A percentile compares a stretch with the other conserved stretches of the same genome.
Conservation (phyloP, 2,888 invertebrate genomes). For the Xestia rhomboidea region DNA sequence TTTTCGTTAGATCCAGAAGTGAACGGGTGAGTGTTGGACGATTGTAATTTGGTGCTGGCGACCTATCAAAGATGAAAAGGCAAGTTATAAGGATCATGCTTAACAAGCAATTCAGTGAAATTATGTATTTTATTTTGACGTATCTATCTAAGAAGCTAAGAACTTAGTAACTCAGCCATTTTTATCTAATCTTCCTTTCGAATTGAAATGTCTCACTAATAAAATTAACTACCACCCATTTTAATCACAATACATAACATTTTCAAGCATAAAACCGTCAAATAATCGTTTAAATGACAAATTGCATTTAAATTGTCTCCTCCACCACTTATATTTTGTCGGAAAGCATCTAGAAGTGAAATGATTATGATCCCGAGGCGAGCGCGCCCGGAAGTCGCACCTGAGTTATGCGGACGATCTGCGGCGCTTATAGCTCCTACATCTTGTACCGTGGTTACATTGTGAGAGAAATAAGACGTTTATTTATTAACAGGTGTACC, state of each 20-base stretch:
- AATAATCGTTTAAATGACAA: slow-evolving; percentile 36
- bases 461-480: slow-evolving; percentile 32
- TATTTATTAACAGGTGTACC: slow-evolving; percentile 27
- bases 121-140: neutral
- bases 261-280: slow-evolving; percentile 12
- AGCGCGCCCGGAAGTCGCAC: slow-evolving; percentile 57
- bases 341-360: slow-evolving; percentile 38
- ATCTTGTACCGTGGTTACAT: slow-evolving; percentile 36
- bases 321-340: slow-evolving; percentile 28
- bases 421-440: slow-evolving; percentile 39
- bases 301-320: slow-evolving; percentile 39
- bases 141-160: neutral
- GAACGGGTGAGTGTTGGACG: slow-evolving; percentile 9
- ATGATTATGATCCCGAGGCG: slow-evolving; percentile 61
- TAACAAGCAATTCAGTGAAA: neutral
- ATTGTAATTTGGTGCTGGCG: slow-evolving; percentile 10
- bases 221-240: slow-evolving; percentile 18
- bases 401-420: slow-evolving; percentile 54
- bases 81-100: neutral
- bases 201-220: slow-evolving; percentile 18
- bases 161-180: neutral
- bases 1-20: slow-evolving; percentile 12
- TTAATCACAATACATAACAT: slow-evolving; percentile 37
- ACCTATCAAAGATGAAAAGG: slow-evolving; percentile 32
- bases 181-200: neutral